A percentile compares a stretch with the other conserved stretches of the same genome.
Conservation (phyloP, 2,888 invertebrate genomes). For the Drosophila hamatofila region DNA sequence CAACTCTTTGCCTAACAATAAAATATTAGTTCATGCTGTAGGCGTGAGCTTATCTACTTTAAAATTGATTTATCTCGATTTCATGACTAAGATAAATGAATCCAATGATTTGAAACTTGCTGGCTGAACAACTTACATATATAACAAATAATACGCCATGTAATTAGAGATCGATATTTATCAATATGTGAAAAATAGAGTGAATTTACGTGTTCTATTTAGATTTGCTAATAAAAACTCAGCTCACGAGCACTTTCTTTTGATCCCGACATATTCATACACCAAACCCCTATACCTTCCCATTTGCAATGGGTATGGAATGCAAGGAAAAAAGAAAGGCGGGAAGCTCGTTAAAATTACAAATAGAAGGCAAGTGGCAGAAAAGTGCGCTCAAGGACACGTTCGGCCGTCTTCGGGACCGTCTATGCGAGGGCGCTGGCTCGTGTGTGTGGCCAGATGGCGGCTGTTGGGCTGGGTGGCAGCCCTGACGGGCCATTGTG, state of each 20-base stretch:
- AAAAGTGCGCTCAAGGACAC: slow-evolving; percentile 80
- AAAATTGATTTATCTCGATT: no score
- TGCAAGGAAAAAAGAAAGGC: slow-evolving; percentile 16
- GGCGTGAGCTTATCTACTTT: no score
- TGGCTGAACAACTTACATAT: no score
- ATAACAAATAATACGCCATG: no score
- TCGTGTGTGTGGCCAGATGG: slow-evolving; percentile 2
- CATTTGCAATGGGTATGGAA: neutral
- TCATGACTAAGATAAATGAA: no score
- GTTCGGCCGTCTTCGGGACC: slow-evolving; percentile 59
- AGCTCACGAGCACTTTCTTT: neutral
- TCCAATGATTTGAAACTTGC: no score
- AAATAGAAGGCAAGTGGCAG: slow-evolving; percentile 80
- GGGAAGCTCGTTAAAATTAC: slow-evolving; percentile 72
- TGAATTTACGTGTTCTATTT: neutral
- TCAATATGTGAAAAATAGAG: neutral
- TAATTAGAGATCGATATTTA: no score
- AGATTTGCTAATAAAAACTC: neutral
- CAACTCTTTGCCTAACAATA: no score
- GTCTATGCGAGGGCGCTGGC: slow-evolving; percentile 2
- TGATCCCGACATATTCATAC: neutral
- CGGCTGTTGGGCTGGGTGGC: slow-evolving; percentile 20
- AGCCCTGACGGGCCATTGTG: slow-evolving; percentile 5
- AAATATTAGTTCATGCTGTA: no score
- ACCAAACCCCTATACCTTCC: neutral